Percentiles rank a stretch among this genome's conserved stretches.
Evolutionary conservation across 2,888 invertebrate genomes (phyloP).

Genomic region (Tanytarsus gracilentus): DNA sequence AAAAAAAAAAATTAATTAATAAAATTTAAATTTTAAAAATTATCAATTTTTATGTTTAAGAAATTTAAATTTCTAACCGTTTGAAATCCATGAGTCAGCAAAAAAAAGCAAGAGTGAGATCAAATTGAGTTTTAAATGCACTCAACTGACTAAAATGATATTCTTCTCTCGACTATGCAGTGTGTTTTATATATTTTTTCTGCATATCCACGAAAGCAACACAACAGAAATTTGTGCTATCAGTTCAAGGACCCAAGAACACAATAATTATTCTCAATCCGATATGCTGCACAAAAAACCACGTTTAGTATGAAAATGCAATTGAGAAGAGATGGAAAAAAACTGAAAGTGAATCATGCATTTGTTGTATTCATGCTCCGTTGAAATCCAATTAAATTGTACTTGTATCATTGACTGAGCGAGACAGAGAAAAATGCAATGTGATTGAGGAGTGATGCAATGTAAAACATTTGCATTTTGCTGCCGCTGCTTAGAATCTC

Average conservation of each 20-base stretch:
- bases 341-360: constrained; percentile 12
- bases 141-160: background rate
- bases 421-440: no score
- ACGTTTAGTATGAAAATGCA: background rate
- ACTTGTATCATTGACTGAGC: background rate
- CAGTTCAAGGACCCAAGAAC: constrained; percentile 19
- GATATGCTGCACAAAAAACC: constrained; percentile 1
- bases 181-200: no score
- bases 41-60: no score
- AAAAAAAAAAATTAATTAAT: no score
- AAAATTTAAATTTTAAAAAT: no score
- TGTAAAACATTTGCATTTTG: no score
- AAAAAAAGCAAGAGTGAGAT: constrained; percentile 2
- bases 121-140: constrained; percentile 26
- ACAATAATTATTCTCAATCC: constrained; percentile 5
- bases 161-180: no score
- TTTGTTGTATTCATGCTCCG: constrained; percentile 3
- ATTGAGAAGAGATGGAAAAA: background rate
- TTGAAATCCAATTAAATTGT: constrained; percentile 4
- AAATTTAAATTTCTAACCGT: no score
- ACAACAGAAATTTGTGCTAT: constrained; percentile 19
- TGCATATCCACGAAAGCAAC: no score
- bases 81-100: no score
- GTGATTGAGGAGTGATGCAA: no score
- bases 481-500: no score